These are phyloP conservation scores for Palythoa caribaeorum DNA, from an alignment of 92 coral and sea anemone species.

Conservation along the genomic window DNA sequence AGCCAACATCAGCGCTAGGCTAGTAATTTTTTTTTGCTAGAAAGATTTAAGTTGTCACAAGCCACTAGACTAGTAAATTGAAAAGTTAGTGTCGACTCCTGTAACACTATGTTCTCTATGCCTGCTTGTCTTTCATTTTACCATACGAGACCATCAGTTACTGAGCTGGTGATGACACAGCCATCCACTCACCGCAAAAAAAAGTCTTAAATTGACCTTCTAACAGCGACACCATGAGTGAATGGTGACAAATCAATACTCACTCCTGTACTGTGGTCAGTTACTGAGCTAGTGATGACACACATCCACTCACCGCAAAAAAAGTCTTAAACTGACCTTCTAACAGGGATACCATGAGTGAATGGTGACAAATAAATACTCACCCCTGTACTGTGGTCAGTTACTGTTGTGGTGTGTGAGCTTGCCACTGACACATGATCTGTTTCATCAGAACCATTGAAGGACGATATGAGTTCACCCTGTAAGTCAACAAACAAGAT, in stretches of 20 bases:
- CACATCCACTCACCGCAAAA: neutral
- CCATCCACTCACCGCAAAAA: neutral
- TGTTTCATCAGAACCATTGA: slow-evolving; percentile 71
- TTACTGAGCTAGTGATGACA: too few species aligned
- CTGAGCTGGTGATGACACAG: too few species aligned
- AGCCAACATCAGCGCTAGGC: too few species aligned
- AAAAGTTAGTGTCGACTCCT: too few species aligned
- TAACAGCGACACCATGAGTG: neutral
- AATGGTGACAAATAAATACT: neutral
- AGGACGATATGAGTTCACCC: slow-evolving; percentile 78
- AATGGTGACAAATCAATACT: neutral
- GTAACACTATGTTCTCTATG: too few species aligned
- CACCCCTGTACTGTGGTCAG: slow-evolving; percentile 33
- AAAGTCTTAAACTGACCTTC: neutral
- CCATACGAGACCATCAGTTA: too few species aligned
- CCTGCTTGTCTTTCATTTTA: too few species aligned
- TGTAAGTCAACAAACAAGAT: neutral
- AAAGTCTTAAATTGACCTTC: neutral
- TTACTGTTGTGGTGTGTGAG: slow-evolving; percentile 31
- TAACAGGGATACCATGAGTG: neutral
- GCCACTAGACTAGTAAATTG: too few species aligned
- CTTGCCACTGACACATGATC: slow-evolving; percentile 54
- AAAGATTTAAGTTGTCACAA: too few species aligned
- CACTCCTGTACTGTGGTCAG: slow-evolving; percentile 15
- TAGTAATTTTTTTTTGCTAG: too few species aligned